Percentiles rank a stretch among this genome's conserved stretches.
These are phyloP conservation scores for Scalopus aquaticus DNA, from an alignment of 2,113 vertebrate species.

Conservation along the genomic window DNA sequence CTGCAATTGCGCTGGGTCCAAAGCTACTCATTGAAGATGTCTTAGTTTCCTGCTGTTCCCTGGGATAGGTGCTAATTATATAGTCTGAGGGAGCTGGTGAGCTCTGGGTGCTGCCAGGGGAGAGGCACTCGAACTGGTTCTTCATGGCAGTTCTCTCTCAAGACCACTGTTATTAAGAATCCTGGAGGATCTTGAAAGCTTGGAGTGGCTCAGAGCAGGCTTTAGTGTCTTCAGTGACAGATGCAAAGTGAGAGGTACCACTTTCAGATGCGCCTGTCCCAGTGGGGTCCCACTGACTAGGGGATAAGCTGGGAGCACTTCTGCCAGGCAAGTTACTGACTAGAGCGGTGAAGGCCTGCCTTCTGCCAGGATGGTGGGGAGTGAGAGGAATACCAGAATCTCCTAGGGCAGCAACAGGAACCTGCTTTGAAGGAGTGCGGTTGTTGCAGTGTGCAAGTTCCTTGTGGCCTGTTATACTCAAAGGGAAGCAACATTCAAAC, in stretches of 20 bases:
- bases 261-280: neutral
- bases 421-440: neutral
- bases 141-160: constrained; percentile 29
- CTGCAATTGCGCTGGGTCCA: neutral
- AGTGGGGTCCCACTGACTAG: neutral
- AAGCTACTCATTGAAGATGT: constrained; percentile 56
- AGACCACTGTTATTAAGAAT: neutral
- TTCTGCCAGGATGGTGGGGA: neutral
- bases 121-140: neutral
- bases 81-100: neutral
- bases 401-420: neutral
- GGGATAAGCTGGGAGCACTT: neutral
- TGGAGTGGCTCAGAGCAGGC: neutral
- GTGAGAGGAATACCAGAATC: neutral
- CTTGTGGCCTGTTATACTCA: neutral
- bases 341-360: neutral
- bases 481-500: neutral
- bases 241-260: neutral
- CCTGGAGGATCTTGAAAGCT: neutral
- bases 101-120: neutral
- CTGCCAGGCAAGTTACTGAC: neutral
- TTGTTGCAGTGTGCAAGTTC: neutral
- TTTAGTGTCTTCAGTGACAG: constrained; percentile 28
- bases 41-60: constrained; percentile 60
- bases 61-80: constrained; percentile 37